A percentile compares a stretch with the other conserved stretches of the same genome.
These are phyloP conservation scores for Meloe dianella DNA, from an alignment of 2,888 invertebrate genomes.

Conservation along the genomic window DNA sequence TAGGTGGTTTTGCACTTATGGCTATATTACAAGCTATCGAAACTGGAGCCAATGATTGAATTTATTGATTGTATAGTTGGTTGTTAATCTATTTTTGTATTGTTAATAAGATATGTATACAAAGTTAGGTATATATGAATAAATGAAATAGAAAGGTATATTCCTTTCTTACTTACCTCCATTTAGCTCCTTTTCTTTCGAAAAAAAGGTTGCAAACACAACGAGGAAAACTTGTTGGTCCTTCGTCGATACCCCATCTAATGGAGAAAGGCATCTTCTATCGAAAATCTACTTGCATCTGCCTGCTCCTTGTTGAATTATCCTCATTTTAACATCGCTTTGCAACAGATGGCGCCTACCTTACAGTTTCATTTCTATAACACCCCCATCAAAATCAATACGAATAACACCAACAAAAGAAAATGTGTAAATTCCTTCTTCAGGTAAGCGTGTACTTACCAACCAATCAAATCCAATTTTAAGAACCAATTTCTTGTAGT, in stretches of 20 bases:
- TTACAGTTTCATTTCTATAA: neutral
- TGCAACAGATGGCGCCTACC: neutral
- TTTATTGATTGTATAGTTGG: neutral
- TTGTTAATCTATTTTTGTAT: neutral
- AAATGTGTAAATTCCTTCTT: neutral
- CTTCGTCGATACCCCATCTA: too few relatives aligned
- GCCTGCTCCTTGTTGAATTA: neutral
- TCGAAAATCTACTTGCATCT: neutral
- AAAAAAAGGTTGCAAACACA: too few relatives aligned
- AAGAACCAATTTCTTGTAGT: neutral
- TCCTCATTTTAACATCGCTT: neutral
- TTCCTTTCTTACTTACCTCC: too few relatives aligned
- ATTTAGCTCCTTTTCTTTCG: too few relatives aligned
- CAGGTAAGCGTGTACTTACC: neutral
- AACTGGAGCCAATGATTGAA: neutral
- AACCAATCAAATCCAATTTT: neutral
- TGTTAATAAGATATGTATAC: neutral
- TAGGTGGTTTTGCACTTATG: conserved; percentile 57
- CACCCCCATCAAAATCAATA: neutral
- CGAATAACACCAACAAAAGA: neutral
- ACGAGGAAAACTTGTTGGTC: too few relatives aligned
- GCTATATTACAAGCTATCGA: conserved; percentile 44
- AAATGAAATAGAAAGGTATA: too few relatives aligned
- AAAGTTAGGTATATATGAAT: too few relatives aligned
- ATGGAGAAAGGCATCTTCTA: too few relatives aligned